phyloP scores from a whole-genome alignment of 2,888 invertebrate species.

The Dendrolimus pini region DNA sequence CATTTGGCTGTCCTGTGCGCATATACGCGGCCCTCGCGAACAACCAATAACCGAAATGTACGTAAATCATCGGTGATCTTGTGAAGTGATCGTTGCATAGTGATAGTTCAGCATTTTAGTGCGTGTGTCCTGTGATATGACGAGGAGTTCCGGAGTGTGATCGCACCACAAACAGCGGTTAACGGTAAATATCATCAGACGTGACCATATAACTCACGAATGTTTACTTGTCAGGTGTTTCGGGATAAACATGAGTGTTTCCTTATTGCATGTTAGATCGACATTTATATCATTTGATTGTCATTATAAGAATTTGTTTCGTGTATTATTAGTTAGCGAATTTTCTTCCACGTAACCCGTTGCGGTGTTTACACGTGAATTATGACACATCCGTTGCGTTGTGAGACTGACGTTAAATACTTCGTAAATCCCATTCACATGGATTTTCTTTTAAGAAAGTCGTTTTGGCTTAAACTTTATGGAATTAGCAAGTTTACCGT shows the following conservation, averaged over 20 bases:
- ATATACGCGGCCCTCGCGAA: constrained; percentile 53
- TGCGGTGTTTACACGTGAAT: constrained; percentile 65
- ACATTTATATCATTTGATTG: background rate
- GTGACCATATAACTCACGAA: constrained; percentile 53
- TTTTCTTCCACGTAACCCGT: constrained; percentile 57
- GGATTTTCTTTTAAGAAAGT: constrained; percentile 36
- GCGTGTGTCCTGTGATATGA: constrained; percentile 54
- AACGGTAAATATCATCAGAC: constrained; percentile 66
- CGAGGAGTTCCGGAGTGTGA: constrained; percentile 46
- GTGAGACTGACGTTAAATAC: constrained; percentile 23
- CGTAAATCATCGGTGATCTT: constrained; percentile 55
- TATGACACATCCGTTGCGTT: constrained; percentile 49
- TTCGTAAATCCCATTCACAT: constrained; percentile 23
- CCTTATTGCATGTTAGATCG: background rate
- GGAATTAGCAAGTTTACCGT: constrained; percentile 46
- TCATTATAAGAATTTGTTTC: constrained; percentile 17
- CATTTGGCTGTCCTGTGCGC: constrained; percentile 67
- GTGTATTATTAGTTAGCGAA: constrained; percentile 3
- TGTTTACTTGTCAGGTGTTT: constrained; percentile 70
- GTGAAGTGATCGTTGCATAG: constrained; percentile 57
- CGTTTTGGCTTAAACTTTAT: constrained; percentile 21
- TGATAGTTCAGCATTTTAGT: constrained; percentile 42
- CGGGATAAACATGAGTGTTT: constrained; percentile 12
- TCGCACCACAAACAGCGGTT: constrained; percentile 51
- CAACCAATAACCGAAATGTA: constrained; percentile 53